Conservation (phyloP, 1,140 invertebrate species). For the Leptinotarsa undecemlineata region DNA sequence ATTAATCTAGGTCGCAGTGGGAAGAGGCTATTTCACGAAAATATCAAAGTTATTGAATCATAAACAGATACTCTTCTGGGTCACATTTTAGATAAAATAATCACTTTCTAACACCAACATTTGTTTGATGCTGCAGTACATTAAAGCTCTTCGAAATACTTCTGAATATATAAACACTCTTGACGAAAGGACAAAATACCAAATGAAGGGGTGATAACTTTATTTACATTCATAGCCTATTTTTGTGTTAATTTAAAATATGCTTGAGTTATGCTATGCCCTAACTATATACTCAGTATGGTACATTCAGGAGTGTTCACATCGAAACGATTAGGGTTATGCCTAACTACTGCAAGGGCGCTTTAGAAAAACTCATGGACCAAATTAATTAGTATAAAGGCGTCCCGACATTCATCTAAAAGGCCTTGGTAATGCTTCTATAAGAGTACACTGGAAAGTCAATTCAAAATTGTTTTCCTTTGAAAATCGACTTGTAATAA, state of each 20-base stretch:
- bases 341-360: conserved; percentile 18
- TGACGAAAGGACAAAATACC: background rate
- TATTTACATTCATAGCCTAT: conserved; percentile 22
- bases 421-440: conserved; percentile 14
- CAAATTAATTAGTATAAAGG: conserved; percentile 2
- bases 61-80: too few species aligned
- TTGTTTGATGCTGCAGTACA: background rate
- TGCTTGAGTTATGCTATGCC: too few species aligned
- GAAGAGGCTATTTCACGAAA: too few species aligned
- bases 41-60: too few species aligned
- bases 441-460: conserved; percentile 6
- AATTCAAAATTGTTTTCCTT: conserved; percentile 1
- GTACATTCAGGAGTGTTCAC: conserved; percentile 19
- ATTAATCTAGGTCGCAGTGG: too few species aligned
- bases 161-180: background rate
- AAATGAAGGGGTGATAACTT: background rate
- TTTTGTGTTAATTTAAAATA: background rate
- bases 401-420: conserved; percentile 10
- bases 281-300: background rate
- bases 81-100: too few species aligned
- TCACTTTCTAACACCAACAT: background rate
- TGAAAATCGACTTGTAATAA: background rate
- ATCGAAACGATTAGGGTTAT: conserved; percentile 13
- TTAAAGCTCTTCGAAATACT: background rate
- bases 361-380: conserved; percentile 4